Percentiles rank a stretch among this genome's conserved stretches.
Evolutionary conservation across 2,113 vertebrate species (phyloP).

Genomic region (Leptosomus discolor): DNA sequence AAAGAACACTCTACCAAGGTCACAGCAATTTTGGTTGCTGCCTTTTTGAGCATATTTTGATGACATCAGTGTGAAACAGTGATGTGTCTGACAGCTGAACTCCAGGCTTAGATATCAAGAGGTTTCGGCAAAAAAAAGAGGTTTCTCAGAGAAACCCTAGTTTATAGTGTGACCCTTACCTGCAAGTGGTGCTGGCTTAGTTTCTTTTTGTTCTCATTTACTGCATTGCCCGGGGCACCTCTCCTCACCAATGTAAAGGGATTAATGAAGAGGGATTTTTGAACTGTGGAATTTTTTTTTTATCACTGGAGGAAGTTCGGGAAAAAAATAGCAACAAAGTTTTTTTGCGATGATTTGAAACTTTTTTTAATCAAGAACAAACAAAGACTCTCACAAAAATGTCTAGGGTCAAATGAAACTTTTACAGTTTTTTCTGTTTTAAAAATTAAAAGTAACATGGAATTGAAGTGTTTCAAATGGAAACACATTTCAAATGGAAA

Average conservation of each 20-base stretch:
- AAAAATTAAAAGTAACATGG: background rate
- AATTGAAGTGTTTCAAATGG: background rate
- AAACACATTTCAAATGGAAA: background rate
- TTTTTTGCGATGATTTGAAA: background rate
- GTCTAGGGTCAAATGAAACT: background rate
- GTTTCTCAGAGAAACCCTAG: background rate
- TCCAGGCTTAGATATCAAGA: background rate
- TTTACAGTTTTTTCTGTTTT: background rate
- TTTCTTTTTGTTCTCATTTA: background rate
- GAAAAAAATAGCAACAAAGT: background rate
- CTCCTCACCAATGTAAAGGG: background rate
- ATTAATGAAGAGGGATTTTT: background rate
- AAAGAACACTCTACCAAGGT: background rate
- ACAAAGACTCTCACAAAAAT: background rate
- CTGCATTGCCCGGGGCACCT: background rate
- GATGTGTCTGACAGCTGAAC: background rate
- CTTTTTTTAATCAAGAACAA: background rate
- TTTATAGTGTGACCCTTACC: background rate
- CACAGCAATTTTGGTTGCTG: background rate
- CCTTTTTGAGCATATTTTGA: background rate
- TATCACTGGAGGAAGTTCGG: background rate
- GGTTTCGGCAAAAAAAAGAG: background rate
- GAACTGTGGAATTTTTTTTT: background rate
- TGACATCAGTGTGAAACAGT: rapidly evolving
- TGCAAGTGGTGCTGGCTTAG: background rate